Evolutionary conservation across 2,113 vertebrate species (phyloP).

Genomic region (Synchiropus splendidus): DNA sequence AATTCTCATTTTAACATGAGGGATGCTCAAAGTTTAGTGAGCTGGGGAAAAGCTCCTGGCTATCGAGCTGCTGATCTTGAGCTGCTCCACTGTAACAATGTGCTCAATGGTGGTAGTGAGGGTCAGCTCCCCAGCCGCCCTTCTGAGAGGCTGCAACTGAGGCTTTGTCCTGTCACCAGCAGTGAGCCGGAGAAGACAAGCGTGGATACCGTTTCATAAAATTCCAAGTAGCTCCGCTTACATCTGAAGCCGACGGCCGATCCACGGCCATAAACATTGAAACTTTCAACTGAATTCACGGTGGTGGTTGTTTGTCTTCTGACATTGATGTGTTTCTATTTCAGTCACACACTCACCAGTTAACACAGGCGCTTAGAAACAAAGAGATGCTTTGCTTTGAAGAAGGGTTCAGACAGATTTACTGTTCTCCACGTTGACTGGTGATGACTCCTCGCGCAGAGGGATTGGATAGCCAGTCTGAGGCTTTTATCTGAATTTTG

Average conservation of each 20-base stretch:
- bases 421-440: conserved; percentile 33
- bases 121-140: conserved; percentile 35
- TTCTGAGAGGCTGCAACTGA: conserved; percentile 33
- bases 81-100: conserved; percentile 16
- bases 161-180: conserved; percentile 1
- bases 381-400: conserved; percentile 22
- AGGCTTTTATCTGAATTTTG: conserved; percentile 10
- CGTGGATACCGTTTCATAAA: conserved; percentile 4
- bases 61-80: too few species aligned
- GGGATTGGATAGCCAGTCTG: conserved; percentile 16
- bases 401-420: conserved; percentile 32
- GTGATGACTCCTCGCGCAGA: conserved; percentile 26
- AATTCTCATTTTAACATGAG: too few species aligned
- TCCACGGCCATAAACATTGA: too few species aligned
- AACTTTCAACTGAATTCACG: too few species aligned
- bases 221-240: too few species aligned
- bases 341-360: conserved; percentile 8
- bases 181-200: conserved; percentile 1
- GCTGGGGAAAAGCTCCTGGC: too few species aligned
- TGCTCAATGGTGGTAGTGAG: conserved; percentile 44
- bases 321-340: conserved; percentile 4
- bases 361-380: not conserved
- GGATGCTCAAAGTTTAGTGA: too few species aligned
- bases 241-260: too few species aligned
- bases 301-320: too few species aligned